These are phyloP conservation scores for Mallotus villosus DNA, from an alignment of 2,797 vertebrate genomes.

Conservation along the genomic window DNA sequence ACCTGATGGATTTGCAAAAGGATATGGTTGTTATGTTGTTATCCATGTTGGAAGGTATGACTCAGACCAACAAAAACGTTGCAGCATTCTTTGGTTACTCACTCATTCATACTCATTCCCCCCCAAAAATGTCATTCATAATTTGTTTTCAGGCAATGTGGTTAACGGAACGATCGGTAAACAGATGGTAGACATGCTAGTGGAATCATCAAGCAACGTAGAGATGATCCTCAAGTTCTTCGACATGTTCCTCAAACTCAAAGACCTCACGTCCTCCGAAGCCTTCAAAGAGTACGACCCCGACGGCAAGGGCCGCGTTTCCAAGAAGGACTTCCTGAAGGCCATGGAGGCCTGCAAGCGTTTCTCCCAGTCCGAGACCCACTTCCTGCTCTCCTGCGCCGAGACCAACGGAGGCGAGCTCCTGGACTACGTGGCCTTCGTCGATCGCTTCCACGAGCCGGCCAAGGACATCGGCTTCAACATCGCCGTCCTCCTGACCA, in stretches of 20 bases:
- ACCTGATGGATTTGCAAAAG: slow-evolving; percentile 95
- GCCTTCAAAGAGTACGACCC: slow-evolving; percentile 88
- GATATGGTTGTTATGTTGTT: slow-evolving; percentile 98
- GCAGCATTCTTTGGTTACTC: too few relatives aligned
- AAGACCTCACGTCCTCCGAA: slow-evolving; percentile 90
- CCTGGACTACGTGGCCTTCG: slow-evolving; percentile 88
- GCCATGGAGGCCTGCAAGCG: slow-evolving; percentile 92
- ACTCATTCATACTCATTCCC: too few relatives aligned
- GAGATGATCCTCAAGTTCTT: slow-evolving; percentile 97
- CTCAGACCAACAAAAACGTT: neutral
- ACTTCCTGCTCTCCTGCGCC: slow-evolving; percentile 87
- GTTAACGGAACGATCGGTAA: slow-evolving; percentile 96
- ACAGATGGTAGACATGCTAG: slow-evolving; percentile 98
- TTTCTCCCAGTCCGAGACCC: slow-evolving; percentile 84
- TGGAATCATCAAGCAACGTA: slow-evolving; percentile 92
- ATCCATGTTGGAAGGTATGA: slow-evolving; percentile 93
- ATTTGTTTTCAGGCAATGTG: slow-evolving; percentile 80
- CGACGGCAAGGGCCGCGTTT: slow-evolving; percentile 83
- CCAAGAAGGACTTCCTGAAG: slow-evolving; percentile 91
- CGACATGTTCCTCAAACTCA: slow-evolving; percentile 95
- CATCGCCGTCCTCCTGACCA: slow-evolving; percentile 89
- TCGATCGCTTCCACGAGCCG: slow-evolving; percentile 90
- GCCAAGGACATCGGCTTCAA: slow-evolving; percentile 97
- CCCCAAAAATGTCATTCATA: neutral
- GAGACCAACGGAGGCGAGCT: slow-evolving; percentile 84